Base-by-base conservation (phyloP, 2,797 vertebrate species). In the Scarus forsteni region DNA sequence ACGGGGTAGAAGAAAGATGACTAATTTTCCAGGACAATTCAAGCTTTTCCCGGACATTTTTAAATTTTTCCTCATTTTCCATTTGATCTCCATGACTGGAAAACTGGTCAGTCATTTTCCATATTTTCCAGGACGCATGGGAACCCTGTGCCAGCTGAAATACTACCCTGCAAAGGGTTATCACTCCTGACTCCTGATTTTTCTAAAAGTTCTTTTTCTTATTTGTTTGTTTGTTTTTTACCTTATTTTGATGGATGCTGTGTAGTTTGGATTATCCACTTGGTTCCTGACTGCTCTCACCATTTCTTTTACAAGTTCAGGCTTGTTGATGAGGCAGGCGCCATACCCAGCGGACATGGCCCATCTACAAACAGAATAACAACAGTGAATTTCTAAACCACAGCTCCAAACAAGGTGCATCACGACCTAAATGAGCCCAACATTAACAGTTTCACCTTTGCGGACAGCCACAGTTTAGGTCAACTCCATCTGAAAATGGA, bases 381-480 rank as follows among this genome's bases (percentile, higher is more conserved):
- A 57, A 8, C 1, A 64, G 54, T 48, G 0, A 51, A 14, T 19
- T 69, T 66, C 0, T 2, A 45, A 27, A 27, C 27, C 27, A 27
- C 27, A 27, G 27, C 27, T 35, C n/a, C 13, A 0, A 53, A 65
- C 38, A 8, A 0, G 38, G 13, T 15, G 5, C 2, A 3, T 6
- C 27, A 27, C 2, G 27, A 4, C 4, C 27, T 27, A 27, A 27
- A 27, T 27, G 9, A 45, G 74, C 78, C 0, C 34, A 55, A 16
- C 3, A 51, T 4, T 5, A 5, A 40, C 14, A 56, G 38, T 3
- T 69, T 90, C 92, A 99, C 97, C 98, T 97, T 88, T 99, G 98
- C 72, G 98, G 98, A 85, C 98, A 99, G 77, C 98, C 98, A 86
- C 98, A 99, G 88, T 99, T 99, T 46, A 99, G 92, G 88, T 99